These are phyloP conservation scores for Xestia rhomboidea DNA, from an alignment of 2,888 invertebrate genomes.

Conservation along the genomic window DNA sequence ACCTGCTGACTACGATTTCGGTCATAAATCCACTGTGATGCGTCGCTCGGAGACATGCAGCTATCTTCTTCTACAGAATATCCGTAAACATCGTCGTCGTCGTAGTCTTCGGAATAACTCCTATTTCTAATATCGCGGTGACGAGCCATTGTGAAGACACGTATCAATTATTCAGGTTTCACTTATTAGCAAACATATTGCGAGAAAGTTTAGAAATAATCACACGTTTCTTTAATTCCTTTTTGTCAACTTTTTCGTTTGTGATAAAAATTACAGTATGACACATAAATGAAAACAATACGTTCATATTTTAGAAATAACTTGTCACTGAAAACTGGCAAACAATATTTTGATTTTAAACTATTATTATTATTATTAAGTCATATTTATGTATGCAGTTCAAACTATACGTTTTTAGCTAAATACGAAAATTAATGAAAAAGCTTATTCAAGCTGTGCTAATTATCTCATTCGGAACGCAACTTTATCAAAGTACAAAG, in stretches of 20 bases:
- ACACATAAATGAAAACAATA: slow-evolving; percentile 40
- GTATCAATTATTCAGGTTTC: slow-evolving; percentile 22
- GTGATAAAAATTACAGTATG: slow-evolving; percentile 32
- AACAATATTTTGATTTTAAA: not conserved
- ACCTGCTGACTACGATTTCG: slow-evolving; percentile 93
- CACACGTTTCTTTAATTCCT: slow-evolving; percentile 69
- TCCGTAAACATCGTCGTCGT: slow-evolving; percentile 97
- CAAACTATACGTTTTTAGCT: not conserved
- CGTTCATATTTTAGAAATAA: slow-evolving; percentile 29
- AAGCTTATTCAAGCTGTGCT: not conserved
- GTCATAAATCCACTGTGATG: slow-evolving; percentile 96
- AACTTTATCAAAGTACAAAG: not conserved
- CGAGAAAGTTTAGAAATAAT: slow-evolving; percentile 41
- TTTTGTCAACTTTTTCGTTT: slow-evolving; percentile 57
- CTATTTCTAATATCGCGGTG: slow-evolving; percentile 96
- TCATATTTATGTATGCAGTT: not conserved
- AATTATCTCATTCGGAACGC: slow-evolving; percentile 10
- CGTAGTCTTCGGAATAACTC: slow-evolving; percentile 97
- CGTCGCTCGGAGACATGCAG: slow-evolving; percentile 97
- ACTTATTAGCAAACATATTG: slow-evolving; percentile 50
- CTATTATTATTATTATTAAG: not conserved
- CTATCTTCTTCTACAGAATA: slow-evolving; percentile 98
- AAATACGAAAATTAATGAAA: not conserved
- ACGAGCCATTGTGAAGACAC: slow-evolving; percentile 92
- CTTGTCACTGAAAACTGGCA: not conserved